These are phyloP conservation scores for Neria commutata DNA, from an alignment of 2,888 invertebrate genomes.

Conservation along the genomic window DNA sequence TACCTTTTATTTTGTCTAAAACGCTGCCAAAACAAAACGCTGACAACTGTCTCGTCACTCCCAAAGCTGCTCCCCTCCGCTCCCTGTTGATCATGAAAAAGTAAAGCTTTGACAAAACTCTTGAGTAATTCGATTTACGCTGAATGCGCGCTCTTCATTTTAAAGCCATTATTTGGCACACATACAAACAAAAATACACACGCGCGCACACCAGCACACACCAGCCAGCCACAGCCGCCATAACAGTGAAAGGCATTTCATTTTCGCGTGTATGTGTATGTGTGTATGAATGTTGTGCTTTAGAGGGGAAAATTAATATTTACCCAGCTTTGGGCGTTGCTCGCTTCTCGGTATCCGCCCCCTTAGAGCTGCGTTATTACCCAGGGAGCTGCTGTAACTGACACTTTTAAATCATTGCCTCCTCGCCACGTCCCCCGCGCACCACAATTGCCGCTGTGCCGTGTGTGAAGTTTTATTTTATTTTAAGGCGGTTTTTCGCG, in stretches of 20 bases:
- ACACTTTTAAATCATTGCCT: neutral
- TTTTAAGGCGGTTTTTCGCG: too few relatives aligned
- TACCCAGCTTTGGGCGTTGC: neutral
- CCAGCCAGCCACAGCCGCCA: too few relatives aligned
- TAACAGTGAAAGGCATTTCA: too few relatives aligned
- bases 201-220: too few relatives aligned
- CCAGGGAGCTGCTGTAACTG: neutral
- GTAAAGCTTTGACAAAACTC: too few relatives aligned
- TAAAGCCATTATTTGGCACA: neutral
- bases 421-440: neutral
- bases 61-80: too few relatives aligned
- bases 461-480: neutral
- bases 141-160: neutral
- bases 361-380: neutral
- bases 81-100: too few relatives aligned
- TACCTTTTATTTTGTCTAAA: too few relatives aligned
- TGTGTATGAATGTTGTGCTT: neutral
- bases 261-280: neutral
- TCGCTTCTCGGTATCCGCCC: neutral
- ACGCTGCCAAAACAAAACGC: too few relatives aligned
- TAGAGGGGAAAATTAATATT: neutral
- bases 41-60: too few relatives aligned
- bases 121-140: neutral
- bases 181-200: neutral
- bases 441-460: neutral